A percentile compares a stretch with the other conserved stretches of the same genome.
These are phyloP conservation scores for Crioceris asparagi DNA, from an alignment of 2,888 invertebrate species.

Conservation along the genomic window DNA sequence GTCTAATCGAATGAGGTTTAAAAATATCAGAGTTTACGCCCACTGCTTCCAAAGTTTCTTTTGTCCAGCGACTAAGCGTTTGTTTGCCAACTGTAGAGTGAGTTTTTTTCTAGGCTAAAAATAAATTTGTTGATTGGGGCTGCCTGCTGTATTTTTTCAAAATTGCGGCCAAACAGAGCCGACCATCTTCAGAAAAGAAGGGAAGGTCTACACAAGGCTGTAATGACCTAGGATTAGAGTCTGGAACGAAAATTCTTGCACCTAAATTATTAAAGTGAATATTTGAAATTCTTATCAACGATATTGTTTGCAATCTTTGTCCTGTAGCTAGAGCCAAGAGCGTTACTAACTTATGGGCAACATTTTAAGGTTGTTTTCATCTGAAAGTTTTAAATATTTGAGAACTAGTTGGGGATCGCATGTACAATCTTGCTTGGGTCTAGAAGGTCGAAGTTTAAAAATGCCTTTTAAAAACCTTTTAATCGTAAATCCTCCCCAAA, in stretches of 20 bases:
- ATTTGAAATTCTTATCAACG: constrained; percentile 1
- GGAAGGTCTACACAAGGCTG: background rate
- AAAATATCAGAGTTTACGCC: constrained; percentile 7
- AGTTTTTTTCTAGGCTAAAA: too few relatives aligned
- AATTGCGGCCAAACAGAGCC: background rate
- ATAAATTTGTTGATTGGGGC: too few relatives aligned
- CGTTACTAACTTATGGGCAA: background rate
- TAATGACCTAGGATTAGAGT: background rate
- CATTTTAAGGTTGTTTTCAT: background rate
- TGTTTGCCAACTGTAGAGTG: constrained; percentile 9
- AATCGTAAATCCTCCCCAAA: background rate
- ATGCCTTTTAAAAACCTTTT: constrained; percentile 1
- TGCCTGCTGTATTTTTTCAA: background rate
- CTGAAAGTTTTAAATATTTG: background rate
- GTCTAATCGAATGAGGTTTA: constrained; percentile 9
- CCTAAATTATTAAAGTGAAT: background rate
- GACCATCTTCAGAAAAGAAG: background rate
- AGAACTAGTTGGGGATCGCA: constrained; percentile 1
- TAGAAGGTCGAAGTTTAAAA: background rate
- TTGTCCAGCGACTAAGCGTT: constrained; percentile 9
- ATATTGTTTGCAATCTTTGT: constrained; percentile 1
- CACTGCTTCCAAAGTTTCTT: constrained; percentile 5
- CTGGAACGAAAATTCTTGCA: background rate
- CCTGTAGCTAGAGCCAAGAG: constrained; percentile 1
- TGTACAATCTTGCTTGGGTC: background rate